phyloP scores from a whole-genome alignment of 2,113 vertebrate genomes.

The Benitochromis conjunctus region DNA sequence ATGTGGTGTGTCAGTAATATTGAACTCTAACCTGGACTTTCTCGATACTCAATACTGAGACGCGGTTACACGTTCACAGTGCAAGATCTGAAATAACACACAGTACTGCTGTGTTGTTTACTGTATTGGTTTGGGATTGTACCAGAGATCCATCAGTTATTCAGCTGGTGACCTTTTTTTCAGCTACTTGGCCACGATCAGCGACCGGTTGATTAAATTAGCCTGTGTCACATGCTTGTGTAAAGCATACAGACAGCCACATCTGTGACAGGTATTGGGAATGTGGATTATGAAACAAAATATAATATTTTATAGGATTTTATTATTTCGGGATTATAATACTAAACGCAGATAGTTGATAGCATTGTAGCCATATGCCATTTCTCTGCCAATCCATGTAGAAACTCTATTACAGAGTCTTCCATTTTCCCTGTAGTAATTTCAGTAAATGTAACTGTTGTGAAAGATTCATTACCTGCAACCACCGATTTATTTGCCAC shows the following conservation, averaged over 20 bases:
- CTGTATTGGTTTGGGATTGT: not conserved
- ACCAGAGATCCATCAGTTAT: not conserved
- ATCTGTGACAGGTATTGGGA: not conserved
- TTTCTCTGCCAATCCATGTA: not conserved
- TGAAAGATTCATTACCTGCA: not conserved
- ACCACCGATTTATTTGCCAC: not conserved
- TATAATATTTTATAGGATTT: not conserved
- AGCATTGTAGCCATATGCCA: not conserved
- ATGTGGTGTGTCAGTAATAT: constrained; percentile 29
- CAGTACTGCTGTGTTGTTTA: not conserved
- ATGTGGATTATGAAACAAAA: not conserved
- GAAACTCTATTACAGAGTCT: not conserved
- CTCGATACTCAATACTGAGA: not conserved
- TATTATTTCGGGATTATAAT: not conserved
- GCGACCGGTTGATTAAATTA: no score
- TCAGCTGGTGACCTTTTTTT: not conserved
- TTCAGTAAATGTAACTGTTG: not conserved
- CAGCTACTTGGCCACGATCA: not conserved
- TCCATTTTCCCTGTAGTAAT: not conserved
- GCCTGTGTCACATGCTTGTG: not conserved
- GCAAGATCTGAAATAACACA: not conserved
- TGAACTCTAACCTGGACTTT: constrained; percentile 19
- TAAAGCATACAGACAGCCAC: not conserved
- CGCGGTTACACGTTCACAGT: not conserved
- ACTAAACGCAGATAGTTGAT: not conserved